Evolutionary conservation across 2,888 invertebrate genomes (phyloP), one percentile per base, ranked within the genome.

Genomic region (Miltochrista miniata): DNA sequence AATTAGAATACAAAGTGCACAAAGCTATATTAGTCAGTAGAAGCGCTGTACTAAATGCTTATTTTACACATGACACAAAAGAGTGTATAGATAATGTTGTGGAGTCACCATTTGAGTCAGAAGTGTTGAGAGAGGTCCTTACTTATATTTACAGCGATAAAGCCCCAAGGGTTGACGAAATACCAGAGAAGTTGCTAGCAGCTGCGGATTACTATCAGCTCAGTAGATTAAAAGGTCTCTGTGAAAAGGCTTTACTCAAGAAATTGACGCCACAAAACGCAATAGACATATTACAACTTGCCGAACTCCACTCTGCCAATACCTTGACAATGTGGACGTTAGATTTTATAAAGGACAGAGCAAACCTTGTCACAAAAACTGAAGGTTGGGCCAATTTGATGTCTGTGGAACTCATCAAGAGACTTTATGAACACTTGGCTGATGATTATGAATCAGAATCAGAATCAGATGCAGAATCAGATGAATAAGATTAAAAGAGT

Each of bases 291-390:
- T 61, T 91, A 10, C 83, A 89, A 56, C 59, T 90, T 44, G 90
- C 91, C 1, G 90, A 90, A 54, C 68, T 90, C 30, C 87, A 91
- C 61, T 88, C 87, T 0, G 90, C 91, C 1, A 79, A 77, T 51
- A 70, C 74, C 3, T 68, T 91, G 8, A 87, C 83, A 51, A 78
- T 82, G 48, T 68, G 82, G n/a, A 87, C 88, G 0, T 67, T 90
- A n/a, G 90, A 90, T 54, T 91, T 89, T 42, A 88, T 91, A 9
- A 89, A 88, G 61, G 90, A 90, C 67, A 90, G 90, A 67, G 87
- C 87, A 1, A 81, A 79, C 47, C 68, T 87, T 11, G 88, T 91
- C 5, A 87, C 87, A 1, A 87, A 86, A 58, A 90, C 90, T 31
- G 82, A 86, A 10, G 87, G 87, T 0, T 91, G 91, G 91, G 70